Evolutionary conservation across 64 coral and sea anemone genomes (phyloP).

Genomic region (Dendrophyllia cribrosa): DNA sequence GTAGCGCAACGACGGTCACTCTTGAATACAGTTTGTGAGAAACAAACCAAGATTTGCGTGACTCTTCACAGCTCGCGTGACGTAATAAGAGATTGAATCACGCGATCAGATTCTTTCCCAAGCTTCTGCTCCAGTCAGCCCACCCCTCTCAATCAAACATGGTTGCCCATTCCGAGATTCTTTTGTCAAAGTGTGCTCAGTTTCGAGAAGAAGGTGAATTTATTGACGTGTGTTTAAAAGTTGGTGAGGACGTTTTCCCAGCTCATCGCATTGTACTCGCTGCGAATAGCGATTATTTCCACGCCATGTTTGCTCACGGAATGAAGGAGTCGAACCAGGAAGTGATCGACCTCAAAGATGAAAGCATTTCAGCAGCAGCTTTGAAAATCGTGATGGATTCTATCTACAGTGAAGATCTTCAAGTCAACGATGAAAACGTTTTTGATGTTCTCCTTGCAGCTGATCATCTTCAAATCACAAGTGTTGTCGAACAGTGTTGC

Average conservation of each 20-base stretch:
- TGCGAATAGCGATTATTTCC: constrained; percentile 81
- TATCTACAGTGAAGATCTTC: neutral
- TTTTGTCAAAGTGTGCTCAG: neutral
- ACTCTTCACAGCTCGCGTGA: no score
- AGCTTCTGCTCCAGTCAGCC: no score
- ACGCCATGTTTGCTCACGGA: constrained; percentile 63
- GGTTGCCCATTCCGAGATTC: constrained; percentile 15
- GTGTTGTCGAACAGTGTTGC: neutral
- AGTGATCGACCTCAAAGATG: neutral
- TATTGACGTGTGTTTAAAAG: constrained; percentile 74
- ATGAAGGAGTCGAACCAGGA: constrained; percentile 16
- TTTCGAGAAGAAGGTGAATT: constrained; percentile 20
- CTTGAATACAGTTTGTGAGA: no score
- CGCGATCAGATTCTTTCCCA: no score
- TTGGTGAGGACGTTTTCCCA: constrained; percentile 49
- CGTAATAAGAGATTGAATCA: no score
- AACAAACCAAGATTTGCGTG: no score
- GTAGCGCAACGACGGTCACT: no score
- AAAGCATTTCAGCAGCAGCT: neutral
- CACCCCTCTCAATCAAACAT: neutral
- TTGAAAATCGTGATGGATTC: neutral
- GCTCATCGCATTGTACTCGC: constrained; percentile 73
- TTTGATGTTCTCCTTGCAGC: neutral
- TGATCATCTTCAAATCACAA: neutral
- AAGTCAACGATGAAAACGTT: neutral